Conservation (phyloP, 2,888 invertebrate genomes). For the Lepidocyrtoides sp. region DNA sequence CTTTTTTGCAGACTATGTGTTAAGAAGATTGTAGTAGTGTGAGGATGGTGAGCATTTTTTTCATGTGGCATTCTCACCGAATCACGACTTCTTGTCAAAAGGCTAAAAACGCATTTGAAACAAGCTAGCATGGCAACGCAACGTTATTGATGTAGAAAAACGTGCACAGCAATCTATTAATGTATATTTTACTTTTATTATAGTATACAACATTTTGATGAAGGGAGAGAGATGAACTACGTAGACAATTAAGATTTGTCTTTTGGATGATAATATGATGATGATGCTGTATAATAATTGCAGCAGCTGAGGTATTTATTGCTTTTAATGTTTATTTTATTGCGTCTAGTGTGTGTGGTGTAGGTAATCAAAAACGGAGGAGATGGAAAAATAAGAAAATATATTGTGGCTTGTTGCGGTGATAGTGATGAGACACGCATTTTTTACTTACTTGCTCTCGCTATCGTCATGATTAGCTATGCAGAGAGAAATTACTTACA, state of each 20-base stretch:
- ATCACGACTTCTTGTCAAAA: slow-evolving; percentile 73
- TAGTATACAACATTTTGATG: too few relatives aligned
- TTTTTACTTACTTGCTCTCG: background rate
- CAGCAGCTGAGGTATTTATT: slow-evolving; percentile 55
- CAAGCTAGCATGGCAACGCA: background rate
- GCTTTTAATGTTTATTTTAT: slow-evolving; percentile 51
- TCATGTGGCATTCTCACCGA: background rate
- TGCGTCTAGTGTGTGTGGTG: slow-evolving; percentile 23
- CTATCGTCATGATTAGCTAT: background rate
- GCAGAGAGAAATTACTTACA: slow-evolving; percentile 10
- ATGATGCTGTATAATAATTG: slow-evolving; percentile 13
- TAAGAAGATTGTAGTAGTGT: background rate
- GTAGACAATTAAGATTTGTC: slow-evolving; percentile 60
- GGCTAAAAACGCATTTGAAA: background rate
- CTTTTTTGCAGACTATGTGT: slow-evolving; percentile 41
- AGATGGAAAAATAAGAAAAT: background rate
- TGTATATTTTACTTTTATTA: background rate
- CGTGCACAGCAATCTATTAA: background rate
- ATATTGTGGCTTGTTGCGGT: background rate
- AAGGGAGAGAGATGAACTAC: background rate
- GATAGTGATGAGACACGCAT: background rate
- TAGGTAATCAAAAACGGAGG: background rate
- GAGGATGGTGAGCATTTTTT: background rate
- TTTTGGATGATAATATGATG: slow-evolving; percentile 13
- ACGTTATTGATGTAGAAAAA: background rate